A percentile compares a stretch with the other conserved stretches of the same genome.
Evolutionary conservation across 2,797 vertebrate species (phyloP).

Genomic region (Microhierax caerulescens): DNA sequence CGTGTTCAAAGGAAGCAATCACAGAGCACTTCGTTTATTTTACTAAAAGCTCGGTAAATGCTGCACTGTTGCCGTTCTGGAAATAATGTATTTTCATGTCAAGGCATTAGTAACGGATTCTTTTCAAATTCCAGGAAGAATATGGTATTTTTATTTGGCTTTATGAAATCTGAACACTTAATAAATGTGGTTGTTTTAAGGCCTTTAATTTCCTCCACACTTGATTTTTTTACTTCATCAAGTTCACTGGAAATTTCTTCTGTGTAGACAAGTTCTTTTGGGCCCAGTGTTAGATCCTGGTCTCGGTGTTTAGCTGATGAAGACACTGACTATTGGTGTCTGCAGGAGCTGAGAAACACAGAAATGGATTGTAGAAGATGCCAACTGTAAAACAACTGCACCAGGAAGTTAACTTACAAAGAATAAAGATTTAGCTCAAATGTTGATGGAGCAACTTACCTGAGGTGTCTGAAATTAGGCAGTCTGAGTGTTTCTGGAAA

Average conservation of each 20-base stretch:
- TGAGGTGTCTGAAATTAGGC: not conserved
- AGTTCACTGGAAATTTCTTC: not conserved
- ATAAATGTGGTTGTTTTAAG: not conserved
- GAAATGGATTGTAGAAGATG: not conserved
- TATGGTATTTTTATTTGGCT: constrained; percentile 2
- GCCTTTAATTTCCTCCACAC: not conserved
- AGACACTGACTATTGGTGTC: not conserved
- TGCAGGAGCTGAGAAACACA: not conserved
- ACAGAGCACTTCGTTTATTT: constrained; percentile 40
- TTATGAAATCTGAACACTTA: not conserved
- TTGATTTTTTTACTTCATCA: not conserved
- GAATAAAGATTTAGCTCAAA: not conserved
- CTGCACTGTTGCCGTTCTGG: not conserved
- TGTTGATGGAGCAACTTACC: not conserved
- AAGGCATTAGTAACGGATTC: constrained; percentile 25
- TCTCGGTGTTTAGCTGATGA: not conserved
- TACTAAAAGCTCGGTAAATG: constrained; percentile 27
- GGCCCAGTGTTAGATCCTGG: not conserved
- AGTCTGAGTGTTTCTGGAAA: not conserved
- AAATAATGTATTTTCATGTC: not conserved
- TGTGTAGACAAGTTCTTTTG: not conserved
- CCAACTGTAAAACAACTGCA: not conserved
- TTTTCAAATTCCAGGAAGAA: constrained; percentile 31
- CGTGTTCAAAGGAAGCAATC: not conserved
- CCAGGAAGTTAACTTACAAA: not conserved